Base-by-base conservation (phyloP, 2,113 vertebrate genomes). In the Pedionomus torquatus region DNA sequence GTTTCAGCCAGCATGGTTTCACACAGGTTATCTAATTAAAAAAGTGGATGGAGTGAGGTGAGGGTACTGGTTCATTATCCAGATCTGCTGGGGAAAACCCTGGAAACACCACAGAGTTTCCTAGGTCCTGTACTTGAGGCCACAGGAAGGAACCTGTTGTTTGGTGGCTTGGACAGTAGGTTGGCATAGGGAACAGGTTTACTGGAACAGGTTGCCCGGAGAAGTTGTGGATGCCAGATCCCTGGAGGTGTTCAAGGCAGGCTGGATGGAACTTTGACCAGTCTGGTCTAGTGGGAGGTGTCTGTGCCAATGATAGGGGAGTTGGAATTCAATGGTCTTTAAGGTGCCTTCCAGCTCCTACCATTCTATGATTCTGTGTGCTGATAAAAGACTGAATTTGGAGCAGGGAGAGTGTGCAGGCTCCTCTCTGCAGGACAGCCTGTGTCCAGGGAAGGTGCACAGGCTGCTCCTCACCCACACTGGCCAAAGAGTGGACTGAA, bases 1-100 rank as follows among this genome's bases (percentile, higher is more conserved):
- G 11, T 35, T 17, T 43, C 44, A n/a, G 37, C 9, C 30, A 70
- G 25, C 30, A 3, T 0, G 0, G 4, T 46, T 54, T 72, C 20
- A 19, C 2, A 0, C 1, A 3, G 44, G 6, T 58, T 41, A 14
- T 51, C 43, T 63, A 13, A 37, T 13, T 48, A 39, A 88, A 80
- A 86, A 48, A 12, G 19, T 48, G 60, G 28, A 30, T 78, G 25
- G 82, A 72, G n/a, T 23, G 35, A 71, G 11, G 11, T 23, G 44
- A 51, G 35, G 24, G 17, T n/a, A 1, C 33, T 17, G 11, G 19
- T 43, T 25, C 9, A 0, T 43, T 49, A 52, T 23, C 17, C 23
- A 63, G 54, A 44, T 46, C 11, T 68, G 14, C 71, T 39, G 21
- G 30, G 33, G 10, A 33, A 68, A 84, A 24, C 19, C 37, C 25